Evolutionary conservation across 2,888 invertebrate species (phyloP), one percentile per base, ranked within the genome.

Genomic region (Andrena trimmerana): DNA sequence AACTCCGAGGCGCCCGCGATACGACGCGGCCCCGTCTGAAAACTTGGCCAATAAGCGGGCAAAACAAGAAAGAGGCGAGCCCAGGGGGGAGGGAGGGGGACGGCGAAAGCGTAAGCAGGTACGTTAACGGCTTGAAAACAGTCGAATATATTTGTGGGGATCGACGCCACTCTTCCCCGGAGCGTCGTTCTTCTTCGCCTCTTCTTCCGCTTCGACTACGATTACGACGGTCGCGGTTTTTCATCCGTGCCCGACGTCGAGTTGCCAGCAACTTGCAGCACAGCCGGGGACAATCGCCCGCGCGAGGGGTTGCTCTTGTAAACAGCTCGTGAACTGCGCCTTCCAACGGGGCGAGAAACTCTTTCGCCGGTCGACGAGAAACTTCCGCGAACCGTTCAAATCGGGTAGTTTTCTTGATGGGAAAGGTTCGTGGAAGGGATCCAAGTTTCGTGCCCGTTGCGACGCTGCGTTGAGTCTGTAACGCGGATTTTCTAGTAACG

Each of bases 41-140:
- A 91, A 91, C 88, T 91, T 91, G 88, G 89, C 90, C 90, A 90
- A 91, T 91, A 90, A 91, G 89, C 85, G 87, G 84, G 83, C 90
- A 91, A 91, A 91, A 91, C 91, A 91, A 91, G 91, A 88, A 90
- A 90, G 88, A 88, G 86, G 87, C 83, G 84, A 88, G 67, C 77
- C 86, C 75, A 36, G 65, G 31, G 78, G 67, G 74, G 24, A 68
- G 20, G 20, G 20, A 0, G 20, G 20, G 20, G 20, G 20, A 20
- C 20, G 20, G 20, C 74, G 86, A 86, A 85, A 88, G 86, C 87
- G 87, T 89, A 87, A 90, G 89, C 89, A 87, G 86, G 72, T 85
- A 89, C 88, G 87, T 91, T 90, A 91, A 90, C 87, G 86, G 85
- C 84, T 89, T 88, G 84, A 90, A 92, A 91, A 91, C 90, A 92